These are phyloP conservation scores for Lepas anatifera DNA, from an alignment of 2,888 invertebrate species.

Conservation along the genomic window DNA sequence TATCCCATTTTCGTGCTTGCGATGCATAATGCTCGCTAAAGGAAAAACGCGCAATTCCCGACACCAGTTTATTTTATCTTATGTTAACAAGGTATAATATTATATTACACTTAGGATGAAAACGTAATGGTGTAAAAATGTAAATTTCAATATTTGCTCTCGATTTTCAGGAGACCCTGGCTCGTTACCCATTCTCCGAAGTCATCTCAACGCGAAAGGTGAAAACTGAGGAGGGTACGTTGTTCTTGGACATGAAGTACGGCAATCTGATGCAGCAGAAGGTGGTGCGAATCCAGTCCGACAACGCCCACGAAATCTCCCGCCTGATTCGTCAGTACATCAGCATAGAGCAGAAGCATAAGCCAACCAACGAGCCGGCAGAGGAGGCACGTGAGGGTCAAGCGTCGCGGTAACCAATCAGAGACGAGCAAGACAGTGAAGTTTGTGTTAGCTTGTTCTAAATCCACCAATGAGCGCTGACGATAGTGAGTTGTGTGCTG, in stretches of 20 bases:
- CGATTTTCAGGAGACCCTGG: constrained; percentile 61
- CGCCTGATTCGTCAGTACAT: constrained; percentile 93
- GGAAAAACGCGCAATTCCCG: too few species aligned
- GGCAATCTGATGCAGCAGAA: constrained; percentile 92
- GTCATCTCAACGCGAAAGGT: constrained; percentile 91
- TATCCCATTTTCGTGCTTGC: too few species aligned
- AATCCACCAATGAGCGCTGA: too few species aligned
- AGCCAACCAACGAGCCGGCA: neutral
- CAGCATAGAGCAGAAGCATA: constrained; percentile 56
- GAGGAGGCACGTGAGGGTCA: neutral
- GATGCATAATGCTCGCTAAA: too few species aligned
- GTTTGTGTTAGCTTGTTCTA: too few species aligned
- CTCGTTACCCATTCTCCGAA: constrained; percentile 87
- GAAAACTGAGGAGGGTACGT: constrained; percentile 75
- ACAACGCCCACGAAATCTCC: constrained; percentile 94
- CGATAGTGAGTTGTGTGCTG: too few species aligned
- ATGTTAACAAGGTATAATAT: too few species aligned
- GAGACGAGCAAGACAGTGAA: too few species aligned
- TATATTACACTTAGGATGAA: too few species aligned
- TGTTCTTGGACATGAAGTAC: constrained; percentile 92
- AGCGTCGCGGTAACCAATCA: neutral
- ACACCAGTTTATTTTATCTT: too few species aligned
- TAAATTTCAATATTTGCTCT: too few species aligned
- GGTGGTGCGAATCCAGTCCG: constrained; percentile 88
- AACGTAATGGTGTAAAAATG: too few species aligned